Evolutionary conservation across 2,888 invertebrate genomes (phyloP), one percentile per base, ranked within the genome.

Genomic region (Macropis europaea): DNA sequence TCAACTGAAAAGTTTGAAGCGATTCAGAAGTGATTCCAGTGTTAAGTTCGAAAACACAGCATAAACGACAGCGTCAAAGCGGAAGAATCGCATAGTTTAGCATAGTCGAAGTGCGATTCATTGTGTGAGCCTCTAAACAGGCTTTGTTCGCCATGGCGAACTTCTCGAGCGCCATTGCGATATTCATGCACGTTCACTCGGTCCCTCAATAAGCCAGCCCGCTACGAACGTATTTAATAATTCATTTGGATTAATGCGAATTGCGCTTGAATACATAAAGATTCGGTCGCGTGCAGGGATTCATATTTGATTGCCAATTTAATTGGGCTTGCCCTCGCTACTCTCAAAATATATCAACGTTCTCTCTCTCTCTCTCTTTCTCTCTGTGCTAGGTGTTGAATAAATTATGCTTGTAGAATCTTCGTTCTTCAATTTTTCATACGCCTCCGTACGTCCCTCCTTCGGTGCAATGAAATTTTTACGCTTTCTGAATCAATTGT

Each of bases 181-280:
- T 54, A 66, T 66, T 61, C 66, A 30, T 48, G 32, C 30, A 11
- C 15, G 36, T 52, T 60, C 52, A 73, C 56, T 59, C 34, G 26
- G 3, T 24, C 11, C 9, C 28, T 11, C 15, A 24, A 22, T 13
- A 48, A 59, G 19, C 3, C 26, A 19, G 24, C 6, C 13, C n/a
- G 15, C 17, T 17, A 19, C 15, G 19, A 17, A 19, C 67, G 61
- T 40, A 62, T 62, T 74, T 59, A 74, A 73, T 67, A 67, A 73
- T 59, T 67, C 57, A 62, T 34, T 34, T 43, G 73, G 32, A 48
- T 73, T 74, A 67, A 53, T 57, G 42, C 19, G 67, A 62, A 63
- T 59, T 60, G 32, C 56, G 40, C 43, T 45, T 52, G 66, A 73
- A 59, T 56, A 42, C 54, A n/a, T n/a, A 38, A 61, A 52, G 42